Evolutionary conservation across 2,888 invertebrate species (phyloP).

Genomic region (Cerastoderma edule): DNA sequence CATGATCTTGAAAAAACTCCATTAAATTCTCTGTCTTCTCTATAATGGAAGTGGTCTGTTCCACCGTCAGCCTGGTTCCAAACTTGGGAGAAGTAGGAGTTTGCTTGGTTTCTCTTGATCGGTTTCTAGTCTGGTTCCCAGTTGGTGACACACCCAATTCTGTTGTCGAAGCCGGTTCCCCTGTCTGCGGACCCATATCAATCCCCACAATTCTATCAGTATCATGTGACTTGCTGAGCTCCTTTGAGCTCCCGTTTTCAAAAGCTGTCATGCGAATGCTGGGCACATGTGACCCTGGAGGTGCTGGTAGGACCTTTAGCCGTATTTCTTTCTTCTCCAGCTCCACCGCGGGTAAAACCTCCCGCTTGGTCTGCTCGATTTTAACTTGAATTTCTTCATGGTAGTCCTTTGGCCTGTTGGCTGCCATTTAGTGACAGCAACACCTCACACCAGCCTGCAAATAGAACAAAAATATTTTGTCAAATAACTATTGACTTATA

Average conservation of each 20-base stretch:
- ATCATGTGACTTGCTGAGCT: conserved; percentile 50
- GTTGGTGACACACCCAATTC: conserved; percentile 27
- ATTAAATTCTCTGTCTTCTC: conserved; percentile 72
- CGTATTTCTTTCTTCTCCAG: conserved; percentile 74
- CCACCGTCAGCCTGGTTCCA: conserved; percentile 56
- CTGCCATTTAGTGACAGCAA: conserved; percentile 71
- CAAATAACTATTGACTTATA: too few species aligned
- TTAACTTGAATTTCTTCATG: conserved; percentile 70
- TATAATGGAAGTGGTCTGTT: conserved; percentile 54
- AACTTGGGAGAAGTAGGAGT: conserved; percentile 52
- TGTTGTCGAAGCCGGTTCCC: conserved; percentile 42
- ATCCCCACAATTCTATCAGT: conserved; percentile 73
- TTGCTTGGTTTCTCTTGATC: conserved; percentile 32
- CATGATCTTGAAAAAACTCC: conserved; percentile 77
- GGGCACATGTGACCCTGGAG: conserved; percentile 46
- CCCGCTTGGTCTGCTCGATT: conserved; percentile 66
- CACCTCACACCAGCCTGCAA: conserved; percentile 57
- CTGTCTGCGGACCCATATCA: conserved; percentile 69
- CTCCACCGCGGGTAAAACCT: conserved; percentile 71
- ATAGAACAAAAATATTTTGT: conserved; percentile 22
- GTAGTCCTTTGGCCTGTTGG: conserved; percentile 64
- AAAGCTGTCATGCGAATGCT: conserved; percentile 59
- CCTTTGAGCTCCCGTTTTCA: conserved; percentile 43
- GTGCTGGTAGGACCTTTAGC: conserved; percentile 63
- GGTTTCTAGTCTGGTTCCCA: conserved; percentile 36